Conservation (phyloP, 1,140 invertebrate species). For the Leptinotarsa defecta region DNA sequence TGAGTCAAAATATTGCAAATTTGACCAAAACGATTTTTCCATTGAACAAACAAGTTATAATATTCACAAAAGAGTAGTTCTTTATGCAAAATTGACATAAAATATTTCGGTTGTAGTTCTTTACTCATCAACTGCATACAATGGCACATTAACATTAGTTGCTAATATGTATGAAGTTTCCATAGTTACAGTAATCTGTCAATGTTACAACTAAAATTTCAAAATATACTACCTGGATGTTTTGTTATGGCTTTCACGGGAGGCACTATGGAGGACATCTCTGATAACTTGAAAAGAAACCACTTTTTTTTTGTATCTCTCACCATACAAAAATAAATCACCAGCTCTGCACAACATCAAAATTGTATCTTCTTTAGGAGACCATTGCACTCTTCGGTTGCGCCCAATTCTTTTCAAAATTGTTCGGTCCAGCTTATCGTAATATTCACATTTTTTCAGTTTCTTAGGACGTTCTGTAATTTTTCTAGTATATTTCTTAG, state of each 20-base stretch:
- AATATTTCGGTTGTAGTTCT: too few relatives aligned
- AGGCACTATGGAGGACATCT: slow-evolving; percentile 66
- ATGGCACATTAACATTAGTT: too few relatives aligned
- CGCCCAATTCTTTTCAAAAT: slow-evolving; percentile 68
- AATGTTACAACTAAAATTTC: not conserved
- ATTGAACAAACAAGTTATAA: too few relatives aligned
- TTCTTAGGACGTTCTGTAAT: slow-evolving; percentile 16
- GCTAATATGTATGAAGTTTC: too few relatives aligned
- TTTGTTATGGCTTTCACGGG: slow-evolving; percentile 65
- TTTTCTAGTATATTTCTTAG: slow-evolving; percentile 19
- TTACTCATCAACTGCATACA: too few relatives aligned
- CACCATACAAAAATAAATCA: slow-evolving; percentile 66
- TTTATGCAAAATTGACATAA: too few relatives aligned
- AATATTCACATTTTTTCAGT: slow-evolving; percentile 47
- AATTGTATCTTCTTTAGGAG: slow-evolving; percentile 65
- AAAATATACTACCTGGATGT: slow-evolving; percentile 28
- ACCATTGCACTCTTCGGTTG: slow-evolving; percentile 66
- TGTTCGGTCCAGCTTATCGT: slow-evolving; percentile 70
- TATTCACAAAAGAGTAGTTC: too few relatives aligned
- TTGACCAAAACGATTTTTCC: too few relatives aligned
- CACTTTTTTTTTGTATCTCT: slow-evolving; percentile 56
- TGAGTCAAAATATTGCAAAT: too few relatives aligned
- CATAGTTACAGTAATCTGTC: too few relatives aligned
- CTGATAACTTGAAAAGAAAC: slow-evolving; percentile 61
- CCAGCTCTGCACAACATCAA: slow-evolving; percentile 72